These are phyloP conservation scores for Plutomurus gul DNA, from an alignment of 1,140 invertebrate species.

Conservation along the genomic window DNA sequence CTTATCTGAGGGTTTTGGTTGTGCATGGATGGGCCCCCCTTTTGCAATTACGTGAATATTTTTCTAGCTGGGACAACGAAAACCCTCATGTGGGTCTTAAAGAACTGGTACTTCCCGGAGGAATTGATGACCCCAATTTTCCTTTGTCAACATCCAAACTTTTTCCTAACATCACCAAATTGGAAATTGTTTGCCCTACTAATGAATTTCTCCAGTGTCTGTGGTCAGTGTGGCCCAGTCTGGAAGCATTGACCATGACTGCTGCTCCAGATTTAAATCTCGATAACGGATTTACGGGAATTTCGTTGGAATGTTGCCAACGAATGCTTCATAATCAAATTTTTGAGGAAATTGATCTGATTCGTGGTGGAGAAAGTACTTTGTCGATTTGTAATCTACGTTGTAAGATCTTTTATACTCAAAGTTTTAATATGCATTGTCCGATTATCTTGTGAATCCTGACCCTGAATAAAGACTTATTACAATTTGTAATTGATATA, in stretches of 20 bases:
- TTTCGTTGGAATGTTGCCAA: not conserved
- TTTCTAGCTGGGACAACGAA: not conserved
- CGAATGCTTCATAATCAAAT: not conserved
- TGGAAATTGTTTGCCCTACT: not conserved
- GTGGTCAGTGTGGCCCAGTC: not conserved
- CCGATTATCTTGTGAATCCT: not conserved
- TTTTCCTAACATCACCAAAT: not conserved
- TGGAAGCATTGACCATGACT: not conserved
- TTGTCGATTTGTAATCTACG: not conserved
- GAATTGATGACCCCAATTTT: not conserved
- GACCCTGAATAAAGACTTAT: too few relatives aligned
- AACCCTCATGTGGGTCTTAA: not conserved
- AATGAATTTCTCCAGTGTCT: slow-evolving; percentile 1
- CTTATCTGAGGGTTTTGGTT: not conserved
- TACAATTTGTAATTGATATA: too few relatives aligned
- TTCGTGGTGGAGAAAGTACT: not conserved
- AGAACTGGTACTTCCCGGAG: not conserved
- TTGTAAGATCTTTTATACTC: not conserved
- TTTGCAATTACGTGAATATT: not conserved
- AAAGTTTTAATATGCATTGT: not conserved
- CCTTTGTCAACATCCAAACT: not conserved
- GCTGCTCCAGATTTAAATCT: not conserved
- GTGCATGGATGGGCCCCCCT: not conserved
- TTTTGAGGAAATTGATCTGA: not conserved
- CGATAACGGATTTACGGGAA: not conserved